Conservation (phyloP, 1,140 invertebrate genomes). For the Stenopsyche tienmushanensis region DNA sequence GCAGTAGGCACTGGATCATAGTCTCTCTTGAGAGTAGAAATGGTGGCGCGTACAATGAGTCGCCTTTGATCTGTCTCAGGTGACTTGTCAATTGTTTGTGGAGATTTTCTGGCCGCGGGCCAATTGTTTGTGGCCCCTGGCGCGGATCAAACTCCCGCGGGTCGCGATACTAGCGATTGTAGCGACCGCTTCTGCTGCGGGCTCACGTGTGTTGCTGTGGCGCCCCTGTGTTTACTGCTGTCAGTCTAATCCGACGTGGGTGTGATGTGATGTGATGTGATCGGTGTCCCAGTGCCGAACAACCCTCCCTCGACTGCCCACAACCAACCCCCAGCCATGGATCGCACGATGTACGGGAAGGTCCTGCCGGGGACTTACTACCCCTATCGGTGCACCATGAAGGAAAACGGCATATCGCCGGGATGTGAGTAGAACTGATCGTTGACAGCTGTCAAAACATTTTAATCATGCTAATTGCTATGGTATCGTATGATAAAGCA, state of each 20-base stretch:
- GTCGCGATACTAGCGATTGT: neutral
- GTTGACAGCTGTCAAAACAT: too few species aligned
- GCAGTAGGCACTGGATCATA: too few species aligned
- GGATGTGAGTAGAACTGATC: slow-evolving; percentile 87
- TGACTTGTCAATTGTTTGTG: too few species aligned
- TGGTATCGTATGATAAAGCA: too few species aligned
- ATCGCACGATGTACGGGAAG: slow-evolving; percentile 84
- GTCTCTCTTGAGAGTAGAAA: too few species aligned
- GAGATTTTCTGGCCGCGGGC: neutral
- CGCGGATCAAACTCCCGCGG: neutral
- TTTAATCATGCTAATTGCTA: too few species aligned
- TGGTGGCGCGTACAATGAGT: too few species aligned
- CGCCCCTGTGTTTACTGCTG: neutral
- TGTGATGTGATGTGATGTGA: too few species aligned
- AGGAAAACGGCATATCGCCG: slow-evolving; percentile 73
- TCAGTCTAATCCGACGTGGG: too few species aligned
- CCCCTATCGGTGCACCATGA: slow-evolving; percentile 76
- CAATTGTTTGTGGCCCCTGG: neutral
- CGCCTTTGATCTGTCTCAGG: too few species aligned
- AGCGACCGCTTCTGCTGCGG: neutral
- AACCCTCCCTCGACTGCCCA: neutral
- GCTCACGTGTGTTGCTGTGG: neutral
- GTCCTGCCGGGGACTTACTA: slow-evolving; percentile 75
- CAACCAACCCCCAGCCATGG: slow-evolving; percentile 58
- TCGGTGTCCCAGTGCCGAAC: neutral